Conservation (phyloP, 64 coral and sea anemone genomes). For the Anthopleura sola region DNA sequence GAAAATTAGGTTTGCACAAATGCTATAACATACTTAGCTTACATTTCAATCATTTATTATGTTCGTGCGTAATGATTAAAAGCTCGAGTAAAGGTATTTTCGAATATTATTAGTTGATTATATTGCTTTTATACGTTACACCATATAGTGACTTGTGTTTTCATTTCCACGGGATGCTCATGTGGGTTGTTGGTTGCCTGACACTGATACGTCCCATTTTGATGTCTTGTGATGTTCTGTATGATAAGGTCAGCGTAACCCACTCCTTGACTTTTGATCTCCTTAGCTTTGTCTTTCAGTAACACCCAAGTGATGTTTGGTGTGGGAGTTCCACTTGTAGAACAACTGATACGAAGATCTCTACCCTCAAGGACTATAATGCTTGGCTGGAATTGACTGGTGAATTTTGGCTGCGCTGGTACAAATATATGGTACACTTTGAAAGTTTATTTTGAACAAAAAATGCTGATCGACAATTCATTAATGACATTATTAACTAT, state of each 20-base stretch:
- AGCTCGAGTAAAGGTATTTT: too few species aligned
- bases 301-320: background rate
- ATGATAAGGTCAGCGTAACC: background rate
- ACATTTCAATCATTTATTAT: too few species aligned
- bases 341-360: background rate
- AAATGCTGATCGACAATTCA: too few species aligned
- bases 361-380: background rate
- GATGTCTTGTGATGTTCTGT: background rate
- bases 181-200: background rate
- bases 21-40: too few species aligned
- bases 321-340: background rate
- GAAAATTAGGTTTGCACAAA: too few species aligned
- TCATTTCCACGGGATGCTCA: background rate
- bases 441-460: too few species aligned
- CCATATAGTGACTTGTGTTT: background rate
- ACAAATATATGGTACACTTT: too few species aligned
- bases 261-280: background rate
- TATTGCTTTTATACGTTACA: too few species aligned
- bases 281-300: background rate
- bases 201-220: background rate
- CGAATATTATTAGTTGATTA: too few species aligned
- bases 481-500: too few species aligned
- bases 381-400: background rate
- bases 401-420: background rate
- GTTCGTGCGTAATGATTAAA: too few species aligned